These are phyloP conservation scores for Peromyscus eremicus DNA, from an alignment of 2,797 vertebrate genomes.

Conservation along the genomic window DNA sequence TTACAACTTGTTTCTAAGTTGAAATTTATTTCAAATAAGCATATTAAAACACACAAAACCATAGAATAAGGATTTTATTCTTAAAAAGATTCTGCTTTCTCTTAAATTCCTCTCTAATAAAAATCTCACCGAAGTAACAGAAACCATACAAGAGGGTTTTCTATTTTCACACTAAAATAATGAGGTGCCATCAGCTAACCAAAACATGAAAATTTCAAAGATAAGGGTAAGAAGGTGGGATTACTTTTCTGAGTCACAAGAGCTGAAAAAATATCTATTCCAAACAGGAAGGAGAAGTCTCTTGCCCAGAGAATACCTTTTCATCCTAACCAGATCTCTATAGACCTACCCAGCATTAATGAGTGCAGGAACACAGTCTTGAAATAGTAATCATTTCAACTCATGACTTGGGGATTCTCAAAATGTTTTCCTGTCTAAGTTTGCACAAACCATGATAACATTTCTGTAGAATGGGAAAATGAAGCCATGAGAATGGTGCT, in stretches of 20 bases:
- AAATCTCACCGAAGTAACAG: not conserved
- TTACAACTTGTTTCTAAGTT: not conserved
- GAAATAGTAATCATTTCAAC: not conserved
- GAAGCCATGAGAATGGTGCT: not conserved
- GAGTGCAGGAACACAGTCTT: not conserved
- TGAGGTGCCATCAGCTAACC: not conserved
- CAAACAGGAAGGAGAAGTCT: not conserved
- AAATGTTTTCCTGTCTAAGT: not conserved
- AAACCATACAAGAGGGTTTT: not conserved
- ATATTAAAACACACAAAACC: slow-evolving; percentile 29
- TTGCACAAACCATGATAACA: not conserved
- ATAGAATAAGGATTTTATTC: not conserved
- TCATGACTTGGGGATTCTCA: slow-evolving; percentile 3
- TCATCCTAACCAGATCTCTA: not conserved
- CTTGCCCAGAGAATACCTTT: not conserved
- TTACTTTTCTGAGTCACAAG: not conserved
- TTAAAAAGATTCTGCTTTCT: not conserved
- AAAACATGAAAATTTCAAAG: slow-evolving; percentile 23
- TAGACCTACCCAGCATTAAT: not conserved
- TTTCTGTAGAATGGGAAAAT: not conserved
- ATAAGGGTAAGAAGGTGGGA: not conserved
- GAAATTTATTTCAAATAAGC: slow-evolving; percentile 9
- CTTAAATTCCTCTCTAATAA: not conserved
- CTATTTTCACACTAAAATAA: slow-evolving; percentile 37
- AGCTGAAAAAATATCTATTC: not conserved